phyloP scores from a whole-genome alignment of 2,113 vertebrate species.

The Meles meles region DNA sequence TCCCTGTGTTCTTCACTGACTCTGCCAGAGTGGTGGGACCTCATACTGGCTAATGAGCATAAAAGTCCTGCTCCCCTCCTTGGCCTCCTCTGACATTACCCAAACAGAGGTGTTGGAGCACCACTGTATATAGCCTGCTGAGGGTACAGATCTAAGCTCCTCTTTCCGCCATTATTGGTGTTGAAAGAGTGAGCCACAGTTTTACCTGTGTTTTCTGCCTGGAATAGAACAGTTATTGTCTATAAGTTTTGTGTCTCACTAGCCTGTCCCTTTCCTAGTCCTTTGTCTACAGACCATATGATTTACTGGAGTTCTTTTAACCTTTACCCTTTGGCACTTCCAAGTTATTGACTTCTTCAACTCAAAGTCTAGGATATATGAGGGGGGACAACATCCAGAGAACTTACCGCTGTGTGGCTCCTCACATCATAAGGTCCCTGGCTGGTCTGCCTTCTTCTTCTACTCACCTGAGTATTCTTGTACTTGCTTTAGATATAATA shows the following conservation, averaged over 20 bases:
- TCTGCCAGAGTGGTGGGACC: neutral
- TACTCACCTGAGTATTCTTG: neutral
- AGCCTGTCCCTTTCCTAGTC: neutral
- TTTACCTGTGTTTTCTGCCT: neutral
- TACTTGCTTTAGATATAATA: neutral
- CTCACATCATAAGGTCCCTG: neutral
- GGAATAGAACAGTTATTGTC: neutral
- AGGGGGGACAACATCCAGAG: neutral
- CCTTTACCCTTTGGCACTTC: neutral
- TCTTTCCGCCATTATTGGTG: neutral
- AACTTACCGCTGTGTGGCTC: rapidly evolving
- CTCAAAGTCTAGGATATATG: neutral
- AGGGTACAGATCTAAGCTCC: neutral
- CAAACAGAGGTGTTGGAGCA: neutral
- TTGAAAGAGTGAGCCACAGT: neutral
- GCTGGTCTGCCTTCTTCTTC: neutral
- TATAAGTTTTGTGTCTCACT: neutral
- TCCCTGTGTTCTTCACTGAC: neutral
- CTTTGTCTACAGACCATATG: neutral
- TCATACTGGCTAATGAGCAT: neutral
- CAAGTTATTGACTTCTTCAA: neutral
- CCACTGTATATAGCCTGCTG: too few relatives aligned
- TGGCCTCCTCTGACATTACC: neutral
- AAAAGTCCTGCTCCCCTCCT: neutral
- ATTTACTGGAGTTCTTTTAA: neutral